phyloP scores from a whole-genome alignment of 2,888 invertebrate species.

The Caenorhabditis angaria region DNA sequence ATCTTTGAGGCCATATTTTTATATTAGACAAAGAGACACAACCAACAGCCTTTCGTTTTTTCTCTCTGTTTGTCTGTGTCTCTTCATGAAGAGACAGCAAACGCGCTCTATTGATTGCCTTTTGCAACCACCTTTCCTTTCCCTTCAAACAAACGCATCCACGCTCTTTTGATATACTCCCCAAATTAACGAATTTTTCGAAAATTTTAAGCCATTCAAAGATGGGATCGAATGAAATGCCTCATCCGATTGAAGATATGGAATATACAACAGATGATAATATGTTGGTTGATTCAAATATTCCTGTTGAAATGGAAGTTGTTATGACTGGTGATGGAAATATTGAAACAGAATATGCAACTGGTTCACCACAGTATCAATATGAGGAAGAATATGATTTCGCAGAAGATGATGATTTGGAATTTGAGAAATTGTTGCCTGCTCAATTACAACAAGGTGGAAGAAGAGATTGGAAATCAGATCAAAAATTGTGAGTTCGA shows the following conservation, averaged over 20 bases:
- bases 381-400: constrained; percentile 17
- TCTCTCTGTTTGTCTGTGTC: constrained; percentile 6
- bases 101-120: constrained; percentile 30
- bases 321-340: constrained; percentile 37
- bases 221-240: constrained; percentile 20
- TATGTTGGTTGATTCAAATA: constrained; percentile 20
- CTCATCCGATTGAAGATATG: constrained; percentile 20
- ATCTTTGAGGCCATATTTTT: no score
- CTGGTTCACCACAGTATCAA: constrained; percentile 11
- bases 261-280: constrained; percentile 5
- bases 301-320: constrained; percentile 35
- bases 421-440: neutral
- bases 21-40: neutral
- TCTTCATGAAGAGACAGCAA: constrained; percentile 11
- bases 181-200: neutral
- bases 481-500: constrained; percentile 9
- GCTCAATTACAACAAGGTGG: neutral
- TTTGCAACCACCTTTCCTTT: constrained; percentile 1
- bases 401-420: neutral
- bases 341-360: constrained; percentile 6
- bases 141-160: neutral
- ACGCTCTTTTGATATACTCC: constrained; percentile 8
- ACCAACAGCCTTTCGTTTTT: neutral
- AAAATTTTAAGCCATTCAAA: neutral
- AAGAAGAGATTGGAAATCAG: constrained; percentile 1